Evolutionary conservation across 2,888 invertebrate species (phyloP).

Genomic region (Agrilus mali): DNA sequence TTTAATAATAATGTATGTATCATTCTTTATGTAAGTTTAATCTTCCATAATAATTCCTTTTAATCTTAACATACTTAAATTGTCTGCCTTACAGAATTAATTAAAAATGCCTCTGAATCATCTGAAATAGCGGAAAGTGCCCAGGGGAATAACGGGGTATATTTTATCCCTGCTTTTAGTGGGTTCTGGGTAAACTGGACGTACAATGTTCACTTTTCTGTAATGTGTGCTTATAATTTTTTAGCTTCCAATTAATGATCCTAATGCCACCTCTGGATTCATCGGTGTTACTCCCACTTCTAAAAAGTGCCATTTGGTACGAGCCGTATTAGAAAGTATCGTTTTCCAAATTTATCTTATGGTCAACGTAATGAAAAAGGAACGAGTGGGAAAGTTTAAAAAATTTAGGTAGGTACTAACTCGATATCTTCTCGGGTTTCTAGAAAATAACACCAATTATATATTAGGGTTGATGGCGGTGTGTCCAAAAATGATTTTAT

Average conservation of each 20-base stretch:
- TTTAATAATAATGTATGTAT: too few relatives aligned
- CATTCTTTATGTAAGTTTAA: too few relatives aligned
- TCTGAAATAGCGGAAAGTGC: conserved; percentile 56
- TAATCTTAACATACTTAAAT: conserved; percentile 2
- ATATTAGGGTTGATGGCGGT: conserved; percentile 82
- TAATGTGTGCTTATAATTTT: not conserved
- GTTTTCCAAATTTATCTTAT: conserved; percentile 72
- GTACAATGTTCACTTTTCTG: not conserved
- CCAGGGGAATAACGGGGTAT: conserved; percentile 61
- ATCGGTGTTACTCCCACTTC: conserved; percentile 66
- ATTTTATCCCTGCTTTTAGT: conserved; percentile 81
- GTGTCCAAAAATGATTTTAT: conserved; percentile 90
- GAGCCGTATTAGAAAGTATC: conserved; percentile 76
- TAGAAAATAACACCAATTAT: not conserved
- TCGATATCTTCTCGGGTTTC: conserved; percentile 3
- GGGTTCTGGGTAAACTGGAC: conserved; percentile 56
- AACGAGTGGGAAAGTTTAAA: conserved; percentile 29
- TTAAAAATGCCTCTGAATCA: conserved; percentile 51
- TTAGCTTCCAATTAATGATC: conserved; percentile 82
- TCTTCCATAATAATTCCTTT: not conserved
- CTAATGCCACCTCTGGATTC: conserved; percentile 72
- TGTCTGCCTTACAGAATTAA: conserved; percentile 42
- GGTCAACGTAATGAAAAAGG: conserved; percentile 56
- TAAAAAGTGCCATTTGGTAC: conserved; percentile 61
- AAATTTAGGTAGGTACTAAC: conserved; percentile 16